A percentile compares a stretch with the other conserved stretches of the same genome.
Evolutionary conservation across 2,797 vertebrate genomes (phyloP).

Genomic region (Lutjanus campechanus): DNA sequence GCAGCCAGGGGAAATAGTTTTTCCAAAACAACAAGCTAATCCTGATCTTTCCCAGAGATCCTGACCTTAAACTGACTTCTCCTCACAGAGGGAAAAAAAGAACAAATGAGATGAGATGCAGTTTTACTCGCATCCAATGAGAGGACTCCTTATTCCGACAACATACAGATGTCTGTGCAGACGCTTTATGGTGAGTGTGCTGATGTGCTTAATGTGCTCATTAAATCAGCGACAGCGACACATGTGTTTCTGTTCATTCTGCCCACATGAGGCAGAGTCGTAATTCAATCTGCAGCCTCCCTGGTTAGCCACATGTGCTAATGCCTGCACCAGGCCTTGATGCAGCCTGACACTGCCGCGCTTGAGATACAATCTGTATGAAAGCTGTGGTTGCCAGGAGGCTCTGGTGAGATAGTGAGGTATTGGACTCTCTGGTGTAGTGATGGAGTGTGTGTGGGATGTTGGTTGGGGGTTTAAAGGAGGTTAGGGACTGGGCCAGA

Average conservation of each 20-base stretch:
- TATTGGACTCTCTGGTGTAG: constrained; percentile 10
- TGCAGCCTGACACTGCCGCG: constrained; percentile 62
- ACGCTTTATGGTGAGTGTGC: constrained; percentile 66
- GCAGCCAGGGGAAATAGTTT: accelerated
- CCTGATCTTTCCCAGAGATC: constrained; percentile 1
- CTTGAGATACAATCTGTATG: constrained; percentile 55
- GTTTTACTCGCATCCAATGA: constrained; percentile 24
- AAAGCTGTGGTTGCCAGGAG: constrained; percentile 48
- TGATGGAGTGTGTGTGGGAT: not conserved
- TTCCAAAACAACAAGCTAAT: not conserved
- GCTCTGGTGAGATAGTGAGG: constrained; percentile 52
- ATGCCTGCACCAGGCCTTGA: constrained; percentile 66
- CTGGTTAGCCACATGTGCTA: constrained; percentile 79
- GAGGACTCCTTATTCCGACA: constrained; percentile 40
- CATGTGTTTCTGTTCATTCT: constrained; percentile 73
- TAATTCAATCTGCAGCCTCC: constrained; percentile 80
- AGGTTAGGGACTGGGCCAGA: constrained; percentile 35
- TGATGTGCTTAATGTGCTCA: constrained; percentile 76
- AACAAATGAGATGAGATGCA: not conserved
- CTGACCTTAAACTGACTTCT: constrained; percentile 37
- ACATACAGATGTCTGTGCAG: constrained; percentile 65
- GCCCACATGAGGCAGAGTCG: constrained; percentile 61
- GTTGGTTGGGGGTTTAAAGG: constrained; percentile 12
- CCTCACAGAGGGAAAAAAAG: not conserved
- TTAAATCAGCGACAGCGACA: constrained; percentile 69